Percentiles rank a stretch among this genome's conserved stretches.
phyloP scores from a whole-genome alignment of 2,888 invertebrate genomes.

The Epinotia bilunana region DNA sequence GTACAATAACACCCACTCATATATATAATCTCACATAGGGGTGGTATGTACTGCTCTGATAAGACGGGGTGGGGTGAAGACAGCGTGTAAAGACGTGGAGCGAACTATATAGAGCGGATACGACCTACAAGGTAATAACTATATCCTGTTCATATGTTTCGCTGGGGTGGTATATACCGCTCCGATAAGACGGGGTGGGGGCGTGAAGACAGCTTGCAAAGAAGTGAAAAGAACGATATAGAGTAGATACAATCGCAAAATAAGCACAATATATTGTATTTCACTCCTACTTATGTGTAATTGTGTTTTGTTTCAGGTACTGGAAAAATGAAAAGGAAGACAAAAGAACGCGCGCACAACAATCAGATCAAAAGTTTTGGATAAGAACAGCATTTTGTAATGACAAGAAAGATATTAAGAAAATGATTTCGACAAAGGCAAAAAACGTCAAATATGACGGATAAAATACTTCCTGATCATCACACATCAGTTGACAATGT shows the following conservation, averaged over 20 bases:
- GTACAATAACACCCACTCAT: constrained; percentile 1
- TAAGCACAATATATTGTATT: neutral
- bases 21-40: constrained; percentile 11
- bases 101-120: constrained; percentile 48
- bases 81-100: constrained; percentile 75
- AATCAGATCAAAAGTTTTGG: neutral
- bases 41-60: constrained; percentile 55
- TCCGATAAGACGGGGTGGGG: constrained; percentile 72
- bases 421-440: neutral
- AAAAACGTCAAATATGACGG: neutral
- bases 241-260: constrained; percentile 9
- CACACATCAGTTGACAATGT: too few species aligned
- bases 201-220: constrained; percentile 80
- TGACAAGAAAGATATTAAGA: neutral
- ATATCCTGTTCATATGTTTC: constrained; percentile 22
- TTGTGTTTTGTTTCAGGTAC: constrained; percentile 2
- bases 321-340: neutral
- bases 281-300: neutral
- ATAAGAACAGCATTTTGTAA: neutral
- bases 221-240: constrained; percentile 64
- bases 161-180: constrained; percentile 28
- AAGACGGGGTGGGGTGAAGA: constrained; percentile 79
- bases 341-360: neutral
- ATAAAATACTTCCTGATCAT: neutral
- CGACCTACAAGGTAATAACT: constrained; percentile 6